Percentiles rank a stretch among this genome's conserved stretches.
These are phyloP conservation scores for Jacana jacana DNA, from an alignment of 2,113 vertebrate genomes.

Conservation along the genomic window DNA sequence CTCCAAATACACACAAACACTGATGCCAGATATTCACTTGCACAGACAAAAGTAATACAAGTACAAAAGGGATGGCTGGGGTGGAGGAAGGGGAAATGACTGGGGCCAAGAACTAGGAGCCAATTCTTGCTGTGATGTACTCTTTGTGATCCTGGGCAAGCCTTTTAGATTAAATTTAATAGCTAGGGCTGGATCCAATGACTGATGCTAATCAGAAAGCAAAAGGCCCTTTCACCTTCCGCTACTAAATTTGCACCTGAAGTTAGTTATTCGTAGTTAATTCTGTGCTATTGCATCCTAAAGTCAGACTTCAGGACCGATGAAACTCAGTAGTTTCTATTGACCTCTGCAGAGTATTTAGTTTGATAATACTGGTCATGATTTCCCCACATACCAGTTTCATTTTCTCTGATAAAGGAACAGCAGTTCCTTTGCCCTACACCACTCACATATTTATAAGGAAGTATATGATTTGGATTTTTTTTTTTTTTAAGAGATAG, in stretches of 20 bases:
- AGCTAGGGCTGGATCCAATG: not conserved
- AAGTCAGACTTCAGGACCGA: not conserved
- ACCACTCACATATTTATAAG: not conserved
- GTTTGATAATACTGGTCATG: not conserved
- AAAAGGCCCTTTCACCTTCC: conserved; percentile 30
- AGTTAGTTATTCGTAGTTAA: not conserved
- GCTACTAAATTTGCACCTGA: conserved; percentile 27
- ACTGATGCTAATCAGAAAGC: conserved; percentile 34
- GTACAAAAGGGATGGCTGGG: not conserved
- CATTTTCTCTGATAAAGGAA: not conserved
- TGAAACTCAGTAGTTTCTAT: not conserved
- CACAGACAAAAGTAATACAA: conserved; percentile 28
- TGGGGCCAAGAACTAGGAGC: not conserved
- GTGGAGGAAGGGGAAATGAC: conserved; percentile 48
- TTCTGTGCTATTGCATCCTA: not conserved
- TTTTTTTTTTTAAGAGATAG: not conserved
- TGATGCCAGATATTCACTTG: conserved; percentile 2
- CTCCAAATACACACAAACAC: conserved; percentile 5
- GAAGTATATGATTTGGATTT: not conserved
- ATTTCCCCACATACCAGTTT: not conserved
- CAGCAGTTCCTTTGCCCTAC: not conserved
- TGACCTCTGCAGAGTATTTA: not conserved
- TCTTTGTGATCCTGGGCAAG: conserved; percentile 9
- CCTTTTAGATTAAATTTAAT: conserved; percentile 19
- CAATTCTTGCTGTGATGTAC: not conserved